Conservation (phyloP, 2,888 invertebrate genomes). For the Zygothrica quintamaculata region DNA sequence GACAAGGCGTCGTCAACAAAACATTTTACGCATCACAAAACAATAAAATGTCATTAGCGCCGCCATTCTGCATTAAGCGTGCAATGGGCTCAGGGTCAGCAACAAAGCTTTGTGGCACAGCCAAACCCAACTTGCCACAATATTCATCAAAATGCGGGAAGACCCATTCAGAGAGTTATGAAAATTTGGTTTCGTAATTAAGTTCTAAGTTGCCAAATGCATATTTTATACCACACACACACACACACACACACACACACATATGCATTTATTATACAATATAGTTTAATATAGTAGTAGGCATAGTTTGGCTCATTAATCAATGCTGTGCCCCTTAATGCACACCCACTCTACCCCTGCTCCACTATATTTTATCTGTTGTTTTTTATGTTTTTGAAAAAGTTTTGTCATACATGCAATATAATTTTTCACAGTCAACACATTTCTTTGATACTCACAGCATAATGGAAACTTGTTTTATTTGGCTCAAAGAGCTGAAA, state of each 20-base stretch:
- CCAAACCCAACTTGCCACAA: slow-evolving; percentile 45
- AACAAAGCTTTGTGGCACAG: slow-evolving; percentile 3
- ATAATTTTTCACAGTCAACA: slow-evolving; percentile 72
- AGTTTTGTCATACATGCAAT: slow-evolving; percentile 72
- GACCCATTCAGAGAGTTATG: slow-evolving; percentile 35
- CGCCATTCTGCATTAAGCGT: slow-evolving; percentile 37
- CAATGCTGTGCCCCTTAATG: slow-evolving; percentile 52
- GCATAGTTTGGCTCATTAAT: slow-evolving; percentile 58
- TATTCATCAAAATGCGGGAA: slow-evolving; percentile 75
- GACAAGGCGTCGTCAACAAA: slow-evolving; percentile 28
- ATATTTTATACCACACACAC: slow-evolving; percentile 17
- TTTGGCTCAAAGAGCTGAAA: slow-evolving; percentile 34
- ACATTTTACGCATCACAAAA: slow-evolving; percentile 76
- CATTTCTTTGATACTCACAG: slow-evolving; percentile 46
- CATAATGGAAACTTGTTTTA: slow-evolving; percentile 42
- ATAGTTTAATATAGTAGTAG: slow-evolving; percentile 6
- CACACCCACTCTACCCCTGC: not conserved
- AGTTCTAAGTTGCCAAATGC: slow-evolving; percentile 68
- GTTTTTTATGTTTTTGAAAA: slow-evolving; percentile 50
- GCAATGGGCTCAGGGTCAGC: slow-evolving; percentile 41
- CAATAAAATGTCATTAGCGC: slow-evolving; percentile 72
- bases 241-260: slow-evolving; percentile 15
- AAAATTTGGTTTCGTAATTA: slow-evolving; percentile 69
- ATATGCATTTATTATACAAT: slow-evolving; percentile 6
- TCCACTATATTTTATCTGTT: slow-evolving; percentile 3